These are phyloP conservation scores for Hedychridium roseum DNA, from an alignment of 2,888 invertebrate genomes.

Conservation along the genomic window DNA sequence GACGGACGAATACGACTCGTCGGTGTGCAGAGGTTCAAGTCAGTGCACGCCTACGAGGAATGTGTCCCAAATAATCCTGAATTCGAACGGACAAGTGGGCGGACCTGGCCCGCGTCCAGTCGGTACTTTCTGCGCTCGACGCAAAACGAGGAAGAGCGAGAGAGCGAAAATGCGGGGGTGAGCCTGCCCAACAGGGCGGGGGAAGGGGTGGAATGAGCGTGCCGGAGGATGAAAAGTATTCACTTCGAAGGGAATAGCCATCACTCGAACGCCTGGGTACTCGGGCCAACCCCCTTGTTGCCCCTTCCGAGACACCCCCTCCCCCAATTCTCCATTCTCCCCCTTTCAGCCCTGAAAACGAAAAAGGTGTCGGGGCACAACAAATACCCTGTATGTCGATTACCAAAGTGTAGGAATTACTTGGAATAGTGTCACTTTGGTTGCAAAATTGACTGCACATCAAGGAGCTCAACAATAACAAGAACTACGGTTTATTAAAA, in stretches of 20 bases:
- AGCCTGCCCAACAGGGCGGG: no score
- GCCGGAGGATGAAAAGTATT: slow-evolving; percentile 50
- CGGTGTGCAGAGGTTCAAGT: slow-evolving; percentile 32
- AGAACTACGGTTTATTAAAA: no score
- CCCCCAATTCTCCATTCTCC: neutral
- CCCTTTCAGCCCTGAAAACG: neutral
- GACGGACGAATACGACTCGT: slow-evolving; percentile 11
- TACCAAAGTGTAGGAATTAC: slow-evolving; percentile 12
- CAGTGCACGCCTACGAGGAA: slow-evolving; percentile 47
- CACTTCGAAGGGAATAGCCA: slow-evolving; percentile 17
- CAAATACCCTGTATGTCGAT: slow-evolving; percentile 30
- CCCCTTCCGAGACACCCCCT: neutral
- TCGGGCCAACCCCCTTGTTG: no score
- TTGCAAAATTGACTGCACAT: no score
- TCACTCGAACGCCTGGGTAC: no score
- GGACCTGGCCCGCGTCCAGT: slow-evolving; percentile 55
- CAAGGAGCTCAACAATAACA: no score
- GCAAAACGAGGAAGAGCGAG: no score
- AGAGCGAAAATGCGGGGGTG: no score
- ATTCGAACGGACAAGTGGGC: slow-evolving; percentile 56
- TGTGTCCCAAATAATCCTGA: slow-evolving; percentile 53
- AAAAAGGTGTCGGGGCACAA: slow-evolving; percentile 7
- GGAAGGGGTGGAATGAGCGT: slow-evolving; percentile 35
- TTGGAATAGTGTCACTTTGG: no score
- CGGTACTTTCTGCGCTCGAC: slow-evolving; percentile 49